phyloP scores from a whole-genome alignment of 2,797 vertebrate species.

The Neosilurus mollespiculum region DNA sequence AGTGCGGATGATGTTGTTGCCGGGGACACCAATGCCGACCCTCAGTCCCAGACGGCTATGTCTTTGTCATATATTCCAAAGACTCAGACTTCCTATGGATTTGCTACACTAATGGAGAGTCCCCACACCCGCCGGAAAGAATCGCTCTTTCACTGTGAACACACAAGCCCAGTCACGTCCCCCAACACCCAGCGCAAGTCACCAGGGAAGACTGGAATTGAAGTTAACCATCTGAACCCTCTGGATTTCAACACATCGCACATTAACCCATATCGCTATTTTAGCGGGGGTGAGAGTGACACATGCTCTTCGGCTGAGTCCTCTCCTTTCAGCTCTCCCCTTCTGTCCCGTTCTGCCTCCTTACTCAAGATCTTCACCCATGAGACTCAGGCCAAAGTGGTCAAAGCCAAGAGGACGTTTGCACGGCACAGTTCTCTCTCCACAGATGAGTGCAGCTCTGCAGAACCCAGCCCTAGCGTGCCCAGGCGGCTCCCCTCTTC shows the following conservation, averaged over 20 bases:
- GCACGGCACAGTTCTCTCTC: constrained; percentile 92
- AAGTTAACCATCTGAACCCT: constrained; percentile 76
- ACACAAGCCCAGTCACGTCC: constrained; percentile 84
- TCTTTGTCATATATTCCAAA: constrained; percentile 91
- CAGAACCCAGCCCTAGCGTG: constrained; percentile 88
- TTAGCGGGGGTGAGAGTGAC: constrained; percentile 94
- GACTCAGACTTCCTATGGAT: constrained; percentile 94
- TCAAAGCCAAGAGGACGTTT: constrained; percentile 86
- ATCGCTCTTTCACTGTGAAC: constrained; percentile 93
- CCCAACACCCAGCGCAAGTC: constrained; percentile 77
- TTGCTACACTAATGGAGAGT: constrained; percentile 89
- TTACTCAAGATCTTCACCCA: constrained; percentile 93
- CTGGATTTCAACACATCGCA: constrained; percentile 79
- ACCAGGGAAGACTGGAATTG: constrained; percentile 38
- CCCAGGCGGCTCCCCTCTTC: constrained; percentile 80
- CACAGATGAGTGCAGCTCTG: constrained; percentile 90
- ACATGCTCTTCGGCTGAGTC: constrained; percentile 95
- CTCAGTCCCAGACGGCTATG: constrained; percentile 90
- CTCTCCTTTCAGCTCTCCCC: constrained; percentile 89
- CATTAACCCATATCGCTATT: constrained; percentile 89
- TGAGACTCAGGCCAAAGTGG: constrained; percentile 92
- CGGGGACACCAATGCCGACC: constrained; percentile 80
- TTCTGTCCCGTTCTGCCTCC: constrained; percentile 92
- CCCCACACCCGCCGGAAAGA: constrained; percentile 95
- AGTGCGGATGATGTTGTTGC: constrained; percentile 74